A percentile compares a stretch with the other conserved stretches of the same genome.
Conservation (phyloP, 2,888 invertebrate genomes). For the Limnephilus lunatus region DNA sequence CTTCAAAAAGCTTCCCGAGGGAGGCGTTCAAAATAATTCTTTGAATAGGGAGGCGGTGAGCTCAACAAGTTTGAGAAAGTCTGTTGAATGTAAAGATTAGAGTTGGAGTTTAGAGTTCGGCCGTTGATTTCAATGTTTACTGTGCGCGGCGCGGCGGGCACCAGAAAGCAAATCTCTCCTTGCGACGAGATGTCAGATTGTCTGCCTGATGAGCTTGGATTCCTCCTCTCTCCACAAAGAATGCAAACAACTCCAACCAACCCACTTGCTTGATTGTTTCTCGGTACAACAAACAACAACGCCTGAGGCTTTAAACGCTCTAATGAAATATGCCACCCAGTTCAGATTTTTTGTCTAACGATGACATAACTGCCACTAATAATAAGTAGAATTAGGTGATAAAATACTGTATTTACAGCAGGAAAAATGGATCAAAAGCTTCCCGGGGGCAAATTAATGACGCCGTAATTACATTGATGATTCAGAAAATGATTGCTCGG, state of each 20-base stretch:
- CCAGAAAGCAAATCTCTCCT: neutral
- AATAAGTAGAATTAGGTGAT: neutral
- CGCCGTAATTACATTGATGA: neutral
- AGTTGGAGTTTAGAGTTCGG: neutral
- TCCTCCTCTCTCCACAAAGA: neutral
- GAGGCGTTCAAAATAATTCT: neutral
- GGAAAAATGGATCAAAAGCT: neutral
- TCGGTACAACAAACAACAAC: neutral
- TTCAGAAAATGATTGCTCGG: neutral
- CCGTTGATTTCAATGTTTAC: conserved; percentile 26
- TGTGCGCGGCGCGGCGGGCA: neutral
- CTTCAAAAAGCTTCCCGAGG: too few relatives aligned
- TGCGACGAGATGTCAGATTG: neutral
- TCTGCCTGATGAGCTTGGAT: neutral
- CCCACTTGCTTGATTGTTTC: neutral
- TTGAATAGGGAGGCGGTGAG: neutral
- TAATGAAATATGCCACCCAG: neutral
- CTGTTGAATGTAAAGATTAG: neutral
- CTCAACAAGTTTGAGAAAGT: neutral
- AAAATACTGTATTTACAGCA: neutral
- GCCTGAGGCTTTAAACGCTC: neutral
- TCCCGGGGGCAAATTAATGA: neutral
- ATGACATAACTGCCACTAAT: neutral
- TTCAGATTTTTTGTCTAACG: neutral
- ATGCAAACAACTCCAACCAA: neutral